Evolutionary conservation across 2,113 vertebrate species (phyloP).

Genomic region (Austrofundulus limnaeus): DNA sequence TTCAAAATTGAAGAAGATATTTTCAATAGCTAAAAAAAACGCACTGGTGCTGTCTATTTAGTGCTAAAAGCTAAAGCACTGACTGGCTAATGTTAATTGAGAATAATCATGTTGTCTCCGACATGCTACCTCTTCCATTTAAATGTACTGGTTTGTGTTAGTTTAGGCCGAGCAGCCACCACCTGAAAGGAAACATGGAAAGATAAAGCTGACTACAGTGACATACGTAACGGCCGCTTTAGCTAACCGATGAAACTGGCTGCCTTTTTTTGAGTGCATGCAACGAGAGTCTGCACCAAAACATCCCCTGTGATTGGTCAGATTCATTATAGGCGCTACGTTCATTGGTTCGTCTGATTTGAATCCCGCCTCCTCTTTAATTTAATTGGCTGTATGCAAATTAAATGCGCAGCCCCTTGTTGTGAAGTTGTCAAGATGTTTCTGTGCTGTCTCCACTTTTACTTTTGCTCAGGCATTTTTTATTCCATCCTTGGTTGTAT

Average conservation of each 20-base stretch:
- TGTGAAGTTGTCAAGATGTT: slow-evolving; percentile 58
- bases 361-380: slow-evolving; percentile 16
- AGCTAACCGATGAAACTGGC: slow-evolving; percentile 25
- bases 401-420: background rate
- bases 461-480: background rate
- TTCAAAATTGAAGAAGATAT: background rate
- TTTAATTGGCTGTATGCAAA: slow-evolving; percentile 64
- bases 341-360: slow-evolving; percentile 8
- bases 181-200: too few relatives aligned
- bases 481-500: too few relatives aligned
- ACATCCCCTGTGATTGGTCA: slow-evolving; percentile 69
- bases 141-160: background rate
- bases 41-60: background rate
- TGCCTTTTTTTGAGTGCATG: slow-evolving; percentile 40
- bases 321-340: background rate
- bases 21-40: background rate
- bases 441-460: too few relatives aligned
- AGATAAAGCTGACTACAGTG: background rate
- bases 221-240: slow-evolving; percentile 7
- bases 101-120: background rate
- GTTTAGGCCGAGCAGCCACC: background rate
- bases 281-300: slow-evolving; percentile 55
- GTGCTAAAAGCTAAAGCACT: slow-evolving; percentile 37
- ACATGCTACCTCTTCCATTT: background rate
- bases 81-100: slow-evolving; percentile 18